Base-by-base conservation (phyloP, 1,140 invertebrate species). In the Cephus cinctus region DNA sequence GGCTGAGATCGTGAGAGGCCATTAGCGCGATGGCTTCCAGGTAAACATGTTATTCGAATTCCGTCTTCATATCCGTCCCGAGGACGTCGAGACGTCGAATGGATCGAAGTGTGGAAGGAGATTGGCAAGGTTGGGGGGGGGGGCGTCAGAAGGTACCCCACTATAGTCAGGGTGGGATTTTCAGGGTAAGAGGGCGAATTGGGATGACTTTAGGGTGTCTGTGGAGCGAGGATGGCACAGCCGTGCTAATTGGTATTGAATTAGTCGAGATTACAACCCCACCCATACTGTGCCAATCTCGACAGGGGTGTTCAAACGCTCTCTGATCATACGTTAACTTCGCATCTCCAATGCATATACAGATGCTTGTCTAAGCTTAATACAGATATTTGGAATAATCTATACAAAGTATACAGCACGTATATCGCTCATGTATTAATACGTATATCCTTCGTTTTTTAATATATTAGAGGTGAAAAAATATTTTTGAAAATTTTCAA, bases 41-140 rank as follows among this genome's bases (percentile, higher is more conserved):
- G 56, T 56, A 61, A 64, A 61, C 59, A 61, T 57, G 50, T 64
- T 61, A 64, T 59, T 59, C 54, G 54, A 61, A 59, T 64, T 64
- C 43, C 52, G 50, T 49, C 47, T 57, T 65, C 49, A 58, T 65
- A 63, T 65, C 62, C 60, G 59, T 60, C 54, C 45, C 23, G 32
- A 55, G 19, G 43, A 8, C 9, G 27, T 9, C n/a, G 27, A 44
- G 49, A 55, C 54, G 39, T 20, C 19, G 38, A 42, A 20, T 22
- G 21, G 30, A 9, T 47, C 30, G 18, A 20, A 12, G 20, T 34
- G 20, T n/a, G 31, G 4, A 46, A 27, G 21, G 22, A 11, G 44
- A 46, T 38, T 38, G 44, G 22, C 46, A 30, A 35, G 30, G 21
- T 35, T 27, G 39, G 30, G 35, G 39, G 39, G 45, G 35, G 35